Base-by-base conservation (phyloP, 2,888 invertebrate genomes). In the Sphaeridia pumilis region DNA sequence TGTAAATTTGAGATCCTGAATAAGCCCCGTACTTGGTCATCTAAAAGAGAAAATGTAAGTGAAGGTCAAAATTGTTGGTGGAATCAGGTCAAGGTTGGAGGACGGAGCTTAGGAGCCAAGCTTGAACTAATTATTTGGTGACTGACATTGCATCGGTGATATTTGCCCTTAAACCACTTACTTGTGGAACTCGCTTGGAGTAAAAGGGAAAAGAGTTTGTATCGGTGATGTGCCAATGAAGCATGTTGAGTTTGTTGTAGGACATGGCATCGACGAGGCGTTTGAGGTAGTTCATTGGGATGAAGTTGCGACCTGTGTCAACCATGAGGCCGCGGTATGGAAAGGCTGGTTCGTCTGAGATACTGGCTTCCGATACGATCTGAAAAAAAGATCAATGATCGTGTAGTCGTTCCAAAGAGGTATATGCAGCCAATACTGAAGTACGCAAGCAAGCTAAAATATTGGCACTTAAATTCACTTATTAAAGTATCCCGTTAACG, bases 231-330 rank as follows among this genome's bases (percentile, higher is more conserved):
- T 65, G 66, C 75, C 75, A 75, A 62, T 76, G 76, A 51, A 76
- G 68, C 5, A 75, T 73, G 62, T 76, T 76, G 67, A 76, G 54
- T 71, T 94, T 94, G 45, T 83, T 83, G 14, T 84, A 78, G 1
- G 84, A 83, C 84, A 94, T 87, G 1, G 80, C 92, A 65, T 90
- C 84, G 58, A 92, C 74, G 50, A 84, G 84, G 58, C 76, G 77
- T 64, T 79, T 77, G 14, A 88, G 79, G 41, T 77, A 76, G 10
- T 69, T 69, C 59, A 88, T 70, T 0, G 87, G 81, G 49, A 66
- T 60, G 51, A 63, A 67, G 52, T 66, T 67, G 20, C 78, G 65
- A 2, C 76, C 70, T 2, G 77, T 74, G 66, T 78, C 78, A 35
- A 78, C 64, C 62, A 77, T 69, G 3, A 78, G 56, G n/a, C 77